Evolutionary conservation across 2,888 invertebrate genomes (phyloP).

Genomic region (Acleris literana): DNA sequence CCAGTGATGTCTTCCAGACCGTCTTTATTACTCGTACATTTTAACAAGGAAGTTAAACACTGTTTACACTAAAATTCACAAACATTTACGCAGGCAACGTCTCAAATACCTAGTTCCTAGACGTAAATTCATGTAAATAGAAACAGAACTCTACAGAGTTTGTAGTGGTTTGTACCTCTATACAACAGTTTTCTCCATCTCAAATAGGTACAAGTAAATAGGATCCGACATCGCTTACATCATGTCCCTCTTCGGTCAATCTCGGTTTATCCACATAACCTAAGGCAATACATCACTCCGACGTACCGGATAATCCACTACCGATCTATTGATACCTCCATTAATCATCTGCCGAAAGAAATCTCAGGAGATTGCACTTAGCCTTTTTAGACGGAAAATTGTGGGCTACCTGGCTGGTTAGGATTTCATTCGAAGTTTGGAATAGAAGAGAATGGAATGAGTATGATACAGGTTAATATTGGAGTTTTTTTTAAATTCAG

Average conservation of each 20-base stretch:
- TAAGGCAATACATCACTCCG: conserved; percentile 54
- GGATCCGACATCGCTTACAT: neutral
- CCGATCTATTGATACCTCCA: conserved; percentile 58
- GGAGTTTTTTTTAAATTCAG: no score
- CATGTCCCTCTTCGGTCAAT: conserved; percentile 11
- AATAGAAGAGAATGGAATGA: neutral
- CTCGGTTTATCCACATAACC: conserved; percentile 22
- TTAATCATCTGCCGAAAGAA: conserved; percentile 58
- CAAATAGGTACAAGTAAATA: neutral
- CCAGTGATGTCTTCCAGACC: no score
- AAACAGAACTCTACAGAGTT: no score
- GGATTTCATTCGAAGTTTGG: neutral
- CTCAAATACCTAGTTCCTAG: no score
- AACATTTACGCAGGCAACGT: no score
- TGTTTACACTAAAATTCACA: no score
- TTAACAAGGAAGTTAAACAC: no score
- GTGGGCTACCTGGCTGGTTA: conserved; percentile 1
- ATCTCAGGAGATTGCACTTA: conserved; percentile 41
- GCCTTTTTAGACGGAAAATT: neutral
- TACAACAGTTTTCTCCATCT: no score
- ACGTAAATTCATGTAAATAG: no score
- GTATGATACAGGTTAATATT: no score
- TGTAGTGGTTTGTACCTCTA: no score
- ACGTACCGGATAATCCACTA: conserved; percentile 47
- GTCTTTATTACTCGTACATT: no score